These are phyloP conservation scores for Peromyscus eremicus DNA, from an alignment of 2,797 vertebrate genomes.

Conservation along the genomic window DNA sequence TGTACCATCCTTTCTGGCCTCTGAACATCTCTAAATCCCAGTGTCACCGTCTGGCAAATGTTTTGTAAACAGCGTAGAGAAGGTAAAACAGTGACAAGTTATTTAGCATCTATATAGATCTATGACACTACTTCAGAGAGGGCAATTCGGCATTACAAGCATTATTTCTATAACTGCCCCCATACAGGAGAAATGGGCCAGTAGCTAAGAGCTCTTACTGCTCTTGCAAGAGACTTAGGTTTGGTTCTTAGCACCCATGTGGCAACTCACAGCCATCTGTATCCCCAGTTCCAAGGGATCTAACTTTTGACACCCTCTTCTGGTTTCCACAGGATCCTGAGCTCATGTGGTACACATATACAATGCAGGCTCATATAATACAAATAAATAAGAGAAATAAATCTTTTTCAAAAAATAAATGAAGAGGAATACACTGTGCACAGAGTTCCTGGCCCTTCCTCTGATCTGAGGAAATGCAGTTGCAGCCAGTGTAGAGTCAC, in stretches of 20 bases:
- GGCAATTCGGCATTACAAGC: conserved; percentile 3
- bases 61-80: conserved; percentile 54
- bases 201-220: neutral
- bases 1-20: conserved; percentile 8
- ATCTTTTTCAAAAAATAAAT: neutral
- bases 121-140: neutral
- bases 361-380: neutral
- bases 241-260: too few species aligned
- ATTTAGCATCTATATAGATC: neutral
- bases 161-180: conserved; percentile 26
- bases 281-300: neutral
- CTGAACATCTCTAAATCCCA: conserved; percentile 47
- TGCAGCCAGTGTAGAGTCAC: neutral
- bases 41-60: neutral
- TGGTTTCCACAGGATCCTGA: neutral
- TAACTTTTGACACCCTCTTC: neutral
- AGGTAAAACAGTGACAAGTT: conserved; percentile 46
- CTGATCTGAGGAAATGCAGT: conserved; percentile 42
- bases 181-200: neutral
- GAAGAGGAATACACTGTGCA: neutral
- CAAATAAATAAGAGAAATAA: neutral
- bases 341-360: neutral
- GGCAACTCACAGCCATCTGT: neutral
- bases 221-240: neutral
- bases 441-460: conserved; percentile 8